Conservation (phyloP, 2,797 vertebrate genomes). For the Hippocampus kuda region DNA sequence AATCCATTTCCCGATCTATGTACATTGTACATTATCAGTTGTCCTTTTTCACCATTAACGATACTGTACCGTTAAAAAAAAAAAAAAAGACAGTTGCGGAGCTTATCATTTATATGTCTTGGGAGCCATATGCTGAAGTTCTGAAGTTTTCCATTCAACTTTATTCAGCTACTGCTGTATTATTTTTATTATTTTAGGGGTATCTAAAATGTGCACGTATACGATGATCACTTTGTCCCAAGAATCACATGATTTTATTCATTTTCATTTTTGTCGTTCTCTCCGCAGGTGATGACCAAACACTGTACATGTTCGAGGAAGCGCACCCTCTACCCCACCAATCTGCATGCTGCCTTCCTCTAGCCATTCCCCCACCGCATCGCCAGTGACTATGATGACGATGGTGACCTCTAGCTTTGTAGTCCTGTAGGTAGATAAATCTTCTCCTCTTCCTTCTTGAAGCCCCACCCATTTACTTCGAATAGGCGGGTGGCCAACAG, state of each 20-base stretch:
- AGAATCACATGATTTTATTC: neutral
- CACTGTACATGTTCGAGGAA: slow-evolving; percentile 48
- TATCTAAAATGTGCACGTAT: too few relatives aligned
- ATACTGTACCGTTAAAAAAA: too few relatives aligned
- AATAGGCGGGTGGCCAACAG: slow-evolving; percentile 32
- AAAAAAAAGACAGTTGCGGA: too few relatives aligned
- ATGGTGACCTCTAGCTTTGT: slow-evolving; percentile 47
- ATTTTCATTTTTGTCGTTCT: slow-evolving; percentile 10
- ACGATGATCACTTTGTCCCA: neutral
- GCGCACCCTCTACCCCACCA: slow-evolving; percentile 13
- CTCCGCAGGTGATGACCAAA: slow-evolving; percentile 52
- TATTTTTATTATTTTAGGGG: too few relatives aligned
- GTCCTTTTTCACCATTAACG: too few relatives aligned
- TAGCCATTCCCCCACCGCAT: slow-evolving; percentile 29
- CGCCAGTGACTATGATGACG: slow-evolving; percentile 38
- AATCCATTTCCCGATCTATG: too few relatives aligned
- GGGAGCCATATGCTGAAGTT: too few relatives aligned
- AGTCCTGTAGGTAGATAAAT: slow-evolving; percentile 45
- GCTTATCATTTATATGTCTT: too few relatives aligned
- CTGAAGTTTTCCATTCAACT: too few relatives aligned
- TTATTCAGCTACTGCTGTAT: too few relatives aligned
- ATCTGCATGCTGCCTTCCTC: slow-evolving; percentile 63
- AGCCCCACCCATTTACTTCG: slow-evolving; percentile 26
- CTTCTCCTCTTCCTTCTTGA: slow-evolving; percentile 18
- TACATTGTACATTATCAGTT: too few relatives aligned